phyloP scores from a whole-genome alignment of 2,888 invertebrate species.

The Diplazon laetatorius region DNA sequence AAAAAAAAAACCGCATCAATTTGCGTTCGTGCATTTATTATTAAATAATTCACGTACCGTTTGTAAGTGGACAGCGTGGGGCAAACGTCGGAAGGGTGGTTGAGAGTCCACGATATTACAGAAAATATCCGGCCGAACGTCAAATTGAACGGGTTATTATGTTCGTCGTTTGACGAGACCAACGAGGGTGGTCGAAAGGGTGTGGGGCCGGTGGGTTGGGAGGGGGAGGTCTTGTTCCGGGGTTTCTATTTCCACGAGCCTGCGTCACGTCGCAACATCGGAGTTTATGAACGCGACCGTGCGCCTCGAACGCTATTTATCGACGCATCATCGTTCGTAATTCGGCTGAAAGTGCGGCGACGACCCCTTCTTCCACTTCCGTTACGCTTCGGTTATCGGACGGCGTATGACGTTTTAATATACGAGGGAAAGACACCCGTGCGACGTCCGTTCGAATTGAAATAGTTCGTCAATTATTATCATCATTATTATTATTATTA shows the following conservation, averaged over 20 bases:
- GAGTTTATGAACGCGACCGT: neutral
- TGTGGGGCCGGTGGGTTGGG: too few species aligned
- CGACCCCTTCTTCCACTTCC: constrained; percentile 64
- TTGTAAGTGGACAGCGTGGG: constrained; percentile 34
- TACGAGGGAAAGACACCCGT: constrained; percentile 46
- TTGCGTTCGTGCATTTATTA: constrained; percentile 52
- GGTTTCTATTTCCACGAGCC: constrained; percentile 34
- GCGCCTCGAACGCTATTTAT: constrained; percentile 42
- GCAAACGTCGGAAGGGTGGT: constrained; percentile 45
- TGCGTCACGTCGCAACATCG: constrained; percentile 27
- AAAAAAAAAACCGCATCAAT: constrained; percentile 21
- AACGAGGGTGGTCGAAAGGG: too few species aligned
- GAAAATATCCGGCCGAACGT: constrained; percentile 17
- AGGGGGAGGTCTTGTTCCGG: constrained; percentile 43
- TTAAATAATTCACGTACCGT: constrained; percentile 53
- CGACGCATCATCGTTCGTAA: constrained; percentile 74
- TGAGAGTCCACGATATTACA: constrained; percentile 31
- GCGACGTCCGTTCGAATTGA: constrained; percentile 27
- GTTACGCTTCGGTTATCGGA: constrained; percentile 65
- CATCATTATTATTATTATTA: too few species aligned
- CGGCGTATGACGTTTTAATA: constrained; percentile 68
- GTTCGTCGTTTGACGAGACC: constrained; percentile 50
- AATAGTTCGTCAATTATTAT: constrained; percentile 36
- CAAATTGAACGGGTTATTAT: constrained; percentile 61
- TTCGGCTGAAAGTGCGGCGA: constrained; percentile 67